These are phyloP conservation scores for Drosophila incognita DNA, from an alignment of 2,888 invertebrate genomes.

Conservation along the genomic window DNA sequence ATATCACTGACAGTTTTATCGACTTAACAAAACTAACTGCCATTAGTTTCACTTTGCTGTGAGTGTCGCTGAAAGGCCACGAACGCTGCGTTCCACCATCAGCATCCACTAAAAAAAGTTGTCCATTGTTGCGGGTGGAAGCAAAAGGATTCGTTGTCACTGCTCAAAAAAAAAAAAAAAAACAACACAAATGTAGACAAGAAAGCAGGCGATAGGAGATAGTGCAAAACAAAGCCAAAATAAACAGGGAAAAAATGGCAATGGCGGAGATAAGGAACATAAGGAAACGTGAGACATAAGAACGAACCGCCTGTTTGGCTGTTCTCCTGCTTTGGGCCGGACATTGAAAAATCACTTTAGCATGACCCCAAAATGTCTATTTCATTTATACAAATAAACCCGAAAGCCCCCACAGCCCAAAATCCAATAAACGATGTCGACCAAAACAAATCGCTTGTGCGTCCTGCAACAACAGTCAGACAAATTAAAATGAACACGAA, in stretches of 20 bases:
- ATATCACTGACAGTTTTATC: conserved; percentile 83
- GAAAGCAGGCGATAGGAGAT: conserved; percentile 40
- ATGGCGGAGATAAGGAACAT: conserved; percentile 60
- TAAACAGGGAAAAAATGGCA: conserved; percentile 58
- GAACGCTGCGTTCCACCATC: conserved; percentile 38
- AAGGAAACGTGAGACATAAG: conserved; percentile 38
- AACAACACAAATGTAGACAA: conserved; percentile 12
- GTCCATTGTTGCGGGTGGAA: conserved; percentile 35
- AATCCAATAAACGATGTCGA: conserved; percentile 46
- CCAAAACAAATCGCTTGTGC: conserved; percentile 77
- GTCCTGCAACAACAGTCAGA: conserved; percentile 74
- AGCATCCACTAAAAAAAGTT: conserved; percentile 49
- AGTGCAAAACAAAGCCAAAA: conserved; percentile 68
- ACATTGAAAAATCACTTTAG: conserved; percentile 83
- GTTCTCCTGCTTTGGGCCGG: conserved; percentile 39
- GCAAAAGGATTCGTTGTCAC: conserved; percentile 32
- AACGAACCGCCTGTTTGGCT: conserved; percentile 23
- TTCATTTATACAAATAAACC: conserved; percentile 81
- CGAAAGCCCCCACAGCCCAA: conserved; percentile 23
- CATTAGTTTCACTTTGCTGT: conserved; percentile 81
- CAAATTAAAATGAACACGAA: conserved; percentile 80
- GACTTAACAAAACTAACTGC: conserved; percentile 83
- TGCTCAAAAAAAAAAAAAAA: conserved; percentile 6
- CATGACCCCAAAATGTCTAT: conserved; percentile 82
- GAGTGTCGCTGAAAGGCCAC: conserved; percentile 78